Base-by-base conservation (phyloP, 1,140 invertebrate genomes). In the Drosophila orena region DNA sequence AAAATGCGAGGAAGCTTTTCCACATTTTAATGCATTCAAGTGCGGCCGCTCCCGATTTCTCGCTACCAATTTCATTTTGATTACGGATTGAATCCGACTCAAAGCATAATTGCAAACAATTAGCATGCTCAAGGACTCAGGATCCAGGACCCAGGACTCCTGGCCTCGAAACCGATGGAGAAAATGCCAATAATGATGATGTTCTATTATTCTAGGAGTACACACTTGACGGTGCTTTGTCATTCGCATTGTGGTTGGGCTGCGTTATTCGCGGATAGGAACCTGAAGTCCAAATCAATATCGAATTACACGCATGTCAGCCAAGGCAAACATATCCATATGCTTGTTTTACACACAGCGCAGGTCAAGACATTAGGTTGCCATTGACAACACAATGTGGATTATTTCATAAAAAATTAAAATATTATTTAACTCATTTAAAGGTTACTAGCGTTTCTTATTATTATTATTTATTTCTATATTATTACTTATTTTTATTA, bases 31-130 rank as follows among this genome's bases (percentile, higher is more conserved):
- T 70, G 66, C 64, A 70, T 57, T 70, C 35, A 69, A 69, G 50
- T 56, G 50, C 17, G 17, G n/a, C 14, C 10, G 55, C 27, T 43
- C 30, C 64, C 35, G 59, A 40, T 38, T 65, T 66, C 70, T 44
- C 53, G 49, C 52, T 80, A 38, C 66, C 54, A 68, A 47, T 73
- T 57, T 66, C 60, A 47, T 55, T 85, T 77, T 42, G 50, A 73
- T 53, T 68, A 42, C 52, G 77, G 58, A 73, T 61, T 77, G 73
- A 77, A 74, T 46, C 59, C 43, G 52, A 50, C 56, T 62, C 66
- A 88, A 88, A 88, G 84, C 84, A 89, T 88, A 88, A 88, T 88
- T 84, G 84, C 84, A 89, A 89, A 89, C 84, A 89, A 88, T 88
- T 89, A 89, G 77, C 79, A 79, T 83, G 77, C 42, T 76, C 57